phyloP scores from a whole-genome alignment of 2,113 vertebrate genomes.

The Tragelaphus imberbis region DNA sequence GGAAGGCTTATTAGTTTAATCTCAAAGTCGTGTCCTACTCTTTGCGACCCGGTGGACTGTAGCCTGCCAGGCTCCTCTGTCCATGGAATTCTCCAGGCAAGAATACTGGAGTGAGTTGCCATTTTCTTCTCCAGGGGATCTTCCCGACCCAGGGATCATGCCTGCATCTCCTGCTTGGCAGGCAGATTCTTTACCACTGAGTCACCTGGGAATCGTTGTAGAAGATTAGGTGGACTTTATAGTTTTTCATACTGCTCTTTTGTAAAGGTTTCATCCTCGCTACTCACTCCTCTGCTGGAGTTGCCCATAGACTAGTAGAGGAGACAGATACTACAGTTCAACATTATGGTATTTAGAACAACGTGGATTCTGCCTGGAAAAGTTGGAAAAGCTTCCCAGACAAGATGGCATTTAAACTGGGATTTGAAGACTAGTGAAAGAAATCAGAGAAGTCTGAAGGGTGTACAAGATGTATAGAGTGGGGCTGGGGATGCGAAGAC shows the following conservation, averaged over 20 bases:
- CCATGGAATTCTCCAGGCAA: background rate
- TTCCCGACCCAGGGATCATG: background rate
- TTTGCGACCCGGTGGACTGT: background rate
- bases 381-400: background rate
- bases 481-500: background rate
- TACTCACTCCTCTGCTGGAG: background rate
- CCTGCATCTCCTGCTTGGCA: background rate
- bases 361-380: background rate
- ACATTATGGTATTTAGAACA: background rate
- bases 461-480: background rate
- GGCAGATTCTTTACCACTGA: background rate
- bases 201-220: background rate
- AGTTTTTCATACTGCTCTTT: background rate
- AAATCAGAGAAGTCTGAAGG: background rate
- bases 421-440: background rate
- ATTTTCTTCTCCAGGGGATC: background rate
- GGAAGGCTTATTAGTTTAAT: background rate
- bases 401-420: background rate
- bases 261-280: background rate
- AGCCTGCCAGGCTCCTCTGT: background rate
- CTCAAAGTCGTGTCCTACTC: background rate
- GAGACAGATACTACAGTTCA: background rate
- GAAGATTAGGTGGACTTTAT: background rate
- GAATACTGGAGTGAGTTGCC: background rate
- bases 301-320: background rate